These are phyloP conservation scores for Blera fallax DNA, from an alignment of 2,888 invertebrate genomes.

Conservation along the genomic window DNA sequence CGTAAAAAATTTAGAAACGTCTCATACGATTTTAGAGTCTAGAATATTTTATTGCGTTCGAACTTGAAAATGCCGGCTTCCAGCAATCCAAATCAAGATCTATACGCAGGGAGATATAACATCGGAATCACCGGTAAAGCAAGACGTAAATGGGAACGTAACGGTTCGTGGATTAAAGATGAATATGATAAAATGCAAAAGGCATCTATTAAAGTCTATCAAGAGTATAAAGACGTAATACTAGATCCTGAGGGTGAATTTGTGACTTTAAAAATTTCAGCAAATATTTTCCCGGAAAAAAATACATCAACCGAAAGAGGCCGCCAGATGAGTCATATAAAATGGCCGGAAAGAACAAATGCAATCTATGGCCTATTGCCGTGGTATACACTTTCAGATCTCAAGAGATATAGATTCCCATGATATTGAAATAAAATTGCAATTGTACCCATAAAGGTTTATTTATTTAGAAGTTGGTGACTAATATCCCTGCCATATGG, in stretches of 20 bases:
- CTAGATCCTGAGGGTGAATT: not conserved
- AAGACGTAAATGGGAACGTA: conserved; percentile 18
- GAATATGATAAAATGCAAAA: conserved; percentile 2
- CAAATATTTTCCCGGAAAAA: not conserved
- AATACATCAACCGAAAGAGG: not conserved
- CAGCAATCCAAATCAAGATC: conserved; percentile 25
- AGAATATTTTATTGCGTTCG: too few species aligned
- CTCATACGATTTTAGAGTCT: too few species aligned
- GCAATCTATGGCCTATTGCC: too few species aligned
- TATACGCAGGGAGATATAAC: conserved; percentile 22
- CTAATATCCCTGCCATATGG: too few species aligned
- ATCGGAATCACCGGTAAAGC: conserved; percentile 22
- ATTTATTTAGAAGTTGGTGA: too few species aligned
- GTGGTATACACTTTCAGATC: too few species aligned
- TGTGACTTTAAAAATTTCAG: not conserved
- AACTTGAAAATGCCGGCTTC: too few species aligned
- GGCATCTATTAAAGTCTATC: not conserved
- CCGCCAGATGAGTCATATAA: not conserved
- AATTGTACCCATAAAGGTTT: too few species aligned
- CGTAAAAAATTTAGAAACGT: too few species aligned
- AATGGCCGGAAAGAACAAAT: too few species aligned
- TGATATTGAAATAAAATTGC: too few species aligned
- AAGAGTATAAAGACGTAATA: not conserved
- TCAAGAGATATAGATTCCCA: too few species aligned
- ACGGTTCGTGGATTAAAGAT: conserved; percentile 11